Base-by-base conservation (phyloP, 1,140 invertebrate genomes). In the Teleopsis dalmanni region DNA sequence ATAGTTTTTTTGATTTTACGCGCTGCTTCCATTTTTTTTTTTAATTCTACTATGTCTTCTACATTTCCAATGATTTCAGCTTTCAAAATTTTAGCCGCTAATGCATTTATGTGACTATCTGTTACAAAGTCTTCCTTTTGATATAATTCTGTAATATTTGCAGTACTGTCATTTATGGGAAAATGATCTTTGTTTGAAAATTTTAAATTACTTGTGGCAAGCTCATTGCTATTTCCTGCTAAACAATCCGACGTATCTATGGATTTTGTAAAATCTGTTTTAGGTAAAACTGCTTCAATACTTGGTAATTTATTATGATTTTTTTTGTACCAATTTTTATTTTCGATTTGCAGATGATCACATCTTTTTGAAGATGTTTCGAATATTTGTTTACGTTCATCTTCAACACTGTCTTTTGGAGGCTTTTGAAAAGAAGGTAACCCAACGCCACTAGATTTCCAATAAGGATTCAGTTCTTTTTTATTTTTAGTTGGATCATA, bases 381-480 rank as follows among this genome's bases (percentile, higher is more conserved):
- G 4, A 16, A 13, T 27, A 37, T 36, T 0, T 40, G 19, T 14
- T 43, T 44, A 1, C 27, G 23, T 10, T 14, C 18, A 38, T 25
- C 18, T 21, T 37, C n/a, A 10, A 61, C 55, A 25, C 57, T 58
- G 4, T 59, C 54, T 18, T 33, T 27, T 21, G 35, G 46, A 4
- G 78, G 77, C 59, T 71, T 78, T 55, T 70, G 70, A 53, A 79
- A 84, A 55, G 71, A 63, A 5, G 72, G 91, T 45, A 95, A 65
- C 13, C 91, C 91, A 37, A 76, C 81, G 10, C 91, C 91, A 48
- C 87, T 88, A 72, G 86, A 75, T 76, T 89, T 91, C 89, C 91
- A 95, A 68, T 92, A 89, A 2, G 90, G 91, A 78, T 97, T 97
- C 37, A 94, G 72, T 75, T 96, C 92, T 59, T 80, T 75, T 3